phyloP scores from a whole-genome alignment of 2,797 vertebrate species.

The Sebastes melanostomus region DNA sequence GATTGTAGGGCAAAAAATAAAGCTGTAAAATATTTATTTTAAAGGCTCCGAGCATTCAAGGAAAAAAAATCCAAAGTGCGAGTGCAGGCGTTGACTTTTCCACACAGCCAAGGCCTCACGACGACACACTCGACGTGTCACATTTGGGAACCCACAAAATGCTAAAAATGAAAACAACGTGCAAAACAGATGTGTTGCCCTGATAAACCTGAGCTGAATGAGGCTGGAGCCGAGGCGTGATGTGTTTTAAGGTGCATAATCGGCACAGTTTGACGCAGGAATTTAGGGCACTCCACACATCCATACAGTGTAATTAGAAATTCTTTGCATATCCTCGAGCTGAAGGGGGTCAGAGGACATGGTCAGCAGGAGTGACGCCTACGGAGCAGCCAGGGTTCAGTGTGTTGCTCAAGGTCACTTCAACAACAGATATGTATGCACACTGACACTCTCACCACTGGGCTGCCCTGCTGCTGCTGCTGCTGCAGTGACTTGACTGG shows the following conservation, averaged over 20 bases:
- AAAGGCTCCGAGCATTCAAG: conserved; percentile 6
- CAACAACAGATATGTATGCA: conserved; percentile 50
- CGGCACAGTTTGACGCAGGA: conserved; percentile 49
- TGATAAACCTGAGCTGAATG: conserved; percentile 60
- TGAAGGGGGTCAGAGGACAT: conserved; percentile 64
- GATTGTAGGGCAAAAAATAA: conserved; percentile 51
- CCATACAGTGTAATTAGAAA: conserved; percentile 64
- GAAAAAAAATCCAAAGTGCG: conserved; percentile 17
- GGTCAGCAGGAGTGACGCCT: conserved; percentile 64
- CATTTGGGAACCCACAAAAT: conserved; percentile 73
- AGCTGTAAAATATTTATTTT: conserved; percentile 49
- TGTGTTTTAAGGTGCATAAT: conserved; percentile 50
- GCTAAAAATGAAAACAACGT: conserved; percentile 70
- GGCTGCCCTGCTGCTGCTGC: conserved; percentile 21
- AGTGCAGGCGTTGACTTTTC: conserved; percentile 51
- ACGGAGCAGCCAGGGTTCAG: conserved; percentile 60
- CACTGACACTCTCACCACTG: conserved; percentile 56
- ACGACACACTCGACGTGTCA: conserved; percentile 52
- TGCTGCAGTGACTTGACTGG: background rate
- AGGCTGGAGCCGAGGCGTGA: conserved; percentile 21
- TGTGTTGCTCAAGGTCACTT: conserved; percentile 72
- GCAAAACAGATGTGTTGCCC: conserved; percentile 59
- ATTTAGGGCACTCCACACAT: conserved; percentile 48
- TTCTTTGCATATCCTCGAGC: conserved; percentile 65
- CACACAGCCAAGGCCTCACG: conserved; percentile 43